Percentiles rank a stretch among this genome's conserved stretches.
Evolutionary conservation across 2,888 invertebrate genomes (phyloP).

Genomic region (Tillus elongatus): DNA sequence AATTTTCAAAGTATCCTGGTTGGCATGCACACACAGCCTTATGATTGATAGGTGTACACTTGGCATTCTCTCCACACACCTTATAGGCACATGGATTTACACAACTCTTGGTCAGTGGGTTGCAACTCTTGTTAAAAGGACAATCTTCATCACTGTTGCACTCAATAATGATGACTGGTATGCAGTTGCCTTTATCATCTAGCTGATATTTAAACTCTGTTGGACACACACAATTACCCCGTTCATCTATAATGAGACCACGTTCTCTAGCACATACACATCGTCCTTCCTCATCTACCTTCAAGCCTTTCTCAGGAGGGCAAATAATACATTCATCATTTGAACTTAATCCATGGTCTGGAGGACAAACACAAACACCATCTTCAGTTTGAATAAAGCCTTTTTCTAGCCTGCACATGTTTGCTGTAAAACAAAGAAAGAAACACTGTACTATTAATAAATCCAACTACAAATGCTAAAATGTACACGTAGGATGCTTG

Average conservation of each 20-base stretch:
- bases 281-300: constrained; percentile 65
- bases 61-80: constrained; percentile 65
- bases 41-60: constrained; percentile 70
- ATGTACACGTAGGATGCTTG: too few species aligned
- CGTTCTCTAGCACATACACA: constrained; percentile 75
- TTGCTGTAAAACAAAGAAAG: constrained; percentile 40
- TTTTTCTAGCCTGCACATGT: constrained; percentile 56
- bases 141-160: constrained; percentile 69
- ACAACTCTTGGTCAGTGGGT: constrained; percentile 59
- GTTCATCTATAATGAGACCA: constrained; percentile 68
- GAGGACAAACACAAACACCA: constrained; percentile 66
- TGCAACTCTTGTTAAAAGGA: constrained; percentile 66
- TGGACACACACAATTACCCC: constrained; percentile 68
- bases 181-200: constrained; percentile 53
- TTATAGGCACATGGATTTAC: constrained; percentile 70
- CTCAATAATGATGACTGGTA: constrained; percentile 45
- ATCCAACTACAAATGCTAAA: too few species aligned
- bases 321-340: constrained; percentile 73
- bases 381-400: constrained; percentile 56
- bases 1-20: constrained; percentile 66
- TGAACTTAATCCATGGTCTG: constrained; percentile 65
- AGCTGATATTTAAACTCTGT: constrained; percentile 57
- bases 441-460: background rate
- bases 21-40: constrained; percentile 69
- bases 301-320: constrained; percentile 59